Evolutionary conservation across 2,888 invertebrate genomes (phyloP).

Genomic region (Serripes groenlandicus): DNA sequence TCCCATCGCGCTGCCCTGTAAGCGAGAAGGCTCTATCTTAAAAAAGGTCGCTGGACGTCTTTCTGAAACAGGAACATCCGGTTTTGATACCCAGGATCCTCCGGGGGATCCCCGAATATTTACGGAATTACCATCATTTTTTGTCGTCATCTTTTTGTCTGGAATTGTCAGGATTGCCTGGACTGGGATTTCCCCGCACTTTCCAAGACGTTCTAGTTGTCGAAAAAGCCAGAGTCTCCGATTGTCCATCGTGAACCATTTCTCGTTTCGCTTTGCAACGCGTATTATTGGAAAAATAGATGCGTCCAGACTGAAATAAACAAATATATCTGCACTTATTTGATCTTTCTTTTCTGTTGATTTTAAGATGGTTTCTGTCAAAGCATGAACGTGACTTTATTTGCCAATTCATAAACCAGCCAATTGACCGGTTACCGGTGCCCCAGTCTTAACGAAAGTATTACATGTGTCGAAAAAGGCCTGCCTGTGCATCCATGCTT

Average conservation of each 20-base stretch:
- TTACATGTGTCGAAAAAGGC: too few species aligned
- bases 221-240: constrained; percentile 13
- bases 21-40: too few species aligned
- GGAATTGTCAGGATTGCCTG: not conserved
- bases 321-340: too few species aligned
- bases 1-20: too few species aligned
- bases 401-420: too few species aligned
- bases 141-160: not conserved
- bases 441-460: too few species aligned
- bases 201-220: constrained; percentile 14
- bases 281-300: not conserved
- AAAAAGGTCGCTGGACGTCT: not conserved
- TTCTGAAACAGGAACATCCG: not conserved
- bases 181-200: constrained; percentile 9
- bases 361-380: too few species aligned
- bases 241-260: not conserved
- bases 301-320: not conserved
- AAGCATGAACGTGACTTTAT: too few species aligned
- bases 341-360: too few species aligned
- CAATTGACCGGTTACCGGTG: too few species aligned
- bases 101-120: not conserved
- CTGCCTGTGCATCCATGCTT: too few species aligned
- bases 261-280: not conserved
- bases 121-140: not conserved
- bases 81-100: constrained; percentile 2